Conservation (phyloP, 2,888 invertebrate genomes). For the Hypercompe scribonia region DNA sequence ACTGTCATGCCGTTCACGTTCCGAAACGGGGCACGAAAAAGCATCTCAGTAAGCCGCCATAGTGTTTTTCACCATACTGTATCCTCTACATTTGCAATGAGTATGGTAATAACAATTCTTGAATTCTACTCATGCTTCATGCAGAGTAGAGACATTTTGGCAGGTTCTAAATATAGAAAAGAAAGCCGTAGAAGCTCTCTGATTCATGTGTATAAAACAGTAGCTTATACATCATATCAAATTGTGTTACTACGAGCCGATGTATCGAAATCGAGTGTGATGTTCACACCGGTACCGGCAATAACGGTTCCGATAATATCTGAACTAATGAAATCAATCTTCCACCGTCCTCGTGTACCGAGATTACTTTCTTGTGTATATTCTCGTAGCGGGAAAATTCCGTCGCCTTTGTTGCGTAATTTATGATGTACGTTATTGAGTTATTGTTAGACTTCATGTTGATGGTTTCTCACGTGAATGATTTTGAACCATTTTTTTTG, state of each 20-base stretch:
- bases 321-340: conserved; percentile 60
- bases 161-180: too few relatives aligned
- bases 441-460: conserved; percentile 25
- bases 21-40: too few relatives aligned
- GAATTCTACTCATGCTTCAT: too few relatives aligned
- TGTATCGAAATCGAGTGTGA: conserved; percentile 26
- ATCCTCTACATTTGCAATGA: too few relatives aligned
- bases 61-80: too few relatives aligned
- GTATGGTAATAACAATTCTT: too few relatives aligned
- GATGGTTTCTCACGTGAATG: conserved; percentile 13
- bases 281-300: conserved; percentile 28
- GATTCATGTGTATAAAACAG: neutral
- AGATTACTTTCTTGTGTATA: conserved; percentile 53
- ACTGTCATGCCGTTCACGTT: too few relatives aligned
- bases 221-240: neutral
- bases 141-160: too few relatives aligned
- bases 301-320: conserved; percentile 45
- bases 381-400: conserved; percentile 42
- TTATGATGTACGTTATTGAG: conserved; percentile 46
- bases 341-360: conserved; percentile 47
- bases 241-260: neutral
- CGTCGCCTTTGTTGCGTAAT: conserved; percentile 37
- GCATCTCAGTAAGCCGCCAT: too few relatives aligned
- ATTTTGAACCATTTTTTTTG: conserved; percentile 4
- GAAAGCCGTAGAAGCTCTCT: too few relatives aligned